Evolutionary conservation across 2,888 invertebrate genomes (phyloP).

Genomic region (Hymenopus coronatus): DNA sequence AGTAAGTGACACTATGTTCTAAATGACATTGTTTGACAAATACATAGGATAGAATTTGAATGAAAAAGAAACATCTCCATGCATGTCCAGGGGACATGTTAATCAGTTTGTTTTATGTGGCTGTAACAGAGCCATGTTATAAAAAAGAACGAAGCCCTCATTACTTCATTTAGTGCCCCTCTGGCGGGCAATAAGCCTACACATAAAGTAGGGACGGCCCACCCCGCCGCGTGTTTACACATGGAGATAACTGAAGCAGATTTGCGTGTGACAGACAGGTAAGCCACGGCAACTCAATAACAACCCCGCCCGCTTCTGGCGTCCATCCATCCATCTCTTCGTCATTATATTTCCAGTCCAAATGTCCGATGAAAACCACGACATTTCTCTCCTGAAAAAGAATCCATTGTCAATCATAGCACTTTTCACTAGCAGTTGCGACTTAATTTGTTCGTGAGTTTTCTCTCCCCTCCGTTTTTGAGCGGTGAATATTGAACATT

Average conservation of each 20-base stretch:
- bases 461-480: no score
- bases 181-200: neutral
- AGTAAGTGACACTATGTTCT: no score
- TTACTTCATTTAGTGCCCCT: neutral
- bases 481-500: no score
- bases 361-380: no score
- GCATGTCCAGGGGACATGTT: neutral
- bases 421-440: no score
- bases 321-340: neutral
- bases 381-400: no score
- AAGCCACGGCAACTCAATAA: neutral
- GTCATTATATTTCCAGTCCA: neutral
- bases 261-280: neutral
- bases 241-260: neutral
- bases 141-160: neutral
- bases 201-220: neutral
- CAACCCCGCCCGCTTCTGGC: neutral
- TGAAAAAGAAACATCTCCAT: no score
- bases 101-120: neutral
- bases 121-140: neutral
- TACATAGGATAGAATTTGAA: no score
- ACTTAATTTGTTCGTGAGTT: no score
- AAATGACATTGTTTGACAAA: no score
- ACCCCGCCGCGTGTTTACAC: neutral
- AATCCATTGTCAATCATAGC: no score